Conservation (phyloP, 2,888 invertebrate genomes). For the Caenorhabditis drosophilae region DNA sequence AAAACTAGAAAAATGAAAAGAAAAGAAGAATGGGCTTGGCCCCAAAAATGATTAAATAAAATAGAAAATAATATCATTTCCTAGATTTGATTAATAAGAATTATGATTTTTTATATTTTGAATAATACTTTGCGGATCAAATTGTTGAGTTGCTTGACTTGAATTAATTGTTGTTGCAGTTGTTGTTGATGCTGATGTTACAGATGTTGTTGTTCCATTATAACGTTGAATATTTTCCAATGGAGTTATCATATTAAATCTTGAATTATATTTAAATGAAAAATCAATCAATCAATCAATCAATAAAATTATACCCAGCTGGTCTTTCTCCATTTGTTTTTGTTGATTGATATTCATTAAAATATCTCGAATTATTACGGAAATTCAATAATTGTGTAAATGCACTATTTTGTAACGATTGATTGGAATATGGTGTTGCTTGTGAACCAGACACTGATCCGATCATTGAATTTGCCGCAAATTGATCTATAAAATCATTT, state of each 20-base stretch:
- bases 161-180: constrained; percentile 5
- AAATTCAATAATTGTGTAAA: constrained; percentile 55
- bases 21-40: constrained; percentile 6
- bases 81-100: not conserved
- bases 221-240: constrained; percentile 67
- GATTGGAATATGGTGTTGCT: constrained; percentile 34
- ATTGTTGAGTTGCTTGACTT: constrained; percentile 1
- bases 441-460: constrained; percentile 34
- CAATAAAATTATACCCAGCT: constrained; percentile 35
- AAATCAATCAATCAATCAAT: constrained; percentile 1
- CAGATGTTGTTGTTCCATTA: constrained; percentile 25
- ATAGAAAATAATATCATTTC: not conserved
- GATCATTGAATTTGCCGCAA: constrained; percentile 55
- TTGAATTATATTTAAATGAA: constrained; percentile 7
- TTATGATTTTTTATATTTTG: constrained; percentile 29
- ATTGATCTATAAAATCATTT: constrained; percentile 20
- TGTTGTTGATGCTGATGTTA: constrained; percentile 15
- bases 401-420: constrained; percentile 46
- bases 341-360: constrained; percentile 42
- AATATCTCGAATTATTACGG: constrained; percentile 33
- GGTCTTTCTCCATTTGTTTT: constrained; percentile 45
- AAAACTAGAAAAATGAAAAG: not conserved
- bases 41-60: constrained; percentile 2
- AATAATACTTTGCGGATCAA: constrained; percentile 36
- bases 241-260: constrained; percentile 69